These are phyloP conservation scores for Trichogramma evanescens DNA, from an alignment of 2,888 invertebrate genomes.

Conservation along the genomic window DNA sequence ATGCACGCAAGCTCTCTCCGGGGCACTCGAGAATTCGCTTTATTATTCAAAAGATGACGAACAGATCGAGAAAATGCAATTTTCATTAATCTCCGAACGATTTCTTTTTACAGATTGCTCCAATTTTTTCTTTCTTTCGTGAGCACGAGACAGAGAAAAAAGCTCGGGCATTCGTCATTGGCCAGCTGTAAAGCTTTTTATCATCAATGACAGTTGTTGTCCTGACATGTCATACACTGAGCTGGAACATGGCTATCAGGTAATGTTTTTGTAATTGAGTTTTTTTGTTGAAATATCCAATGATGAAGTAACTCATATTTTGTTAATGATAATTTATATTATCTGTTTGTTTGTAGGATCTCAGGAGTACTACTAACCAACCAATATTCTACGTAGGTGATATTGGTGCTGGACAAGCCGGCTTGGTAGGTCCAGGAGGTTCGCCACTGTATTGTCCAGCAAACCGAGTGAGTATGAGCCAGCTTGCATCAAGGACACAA, in stretches of 20 bases:
- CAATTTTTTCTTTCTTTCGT: too few relatives aligned
- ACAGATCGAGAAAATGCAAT: too few relatives aligned
- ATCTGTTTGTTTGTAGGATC: slow-evolving; percentile 32
- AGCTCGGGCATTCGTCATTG: slow-evolving; percentile 26
- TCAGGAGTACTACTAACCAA: slow-evolving; percentile 39
- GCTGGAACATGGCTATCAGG: slow-evolving; percentile 88
- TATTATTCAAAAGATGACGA: too few relatives aligned
- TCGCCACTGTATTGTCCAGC: slow-evolving; percentile 41
- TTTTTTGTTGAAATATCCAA: slow-evolving; percentile 51
- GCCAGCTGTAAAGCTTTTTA: slow-evolving; percentile 32
- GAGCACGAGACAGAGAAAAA: too few relatives aligned
- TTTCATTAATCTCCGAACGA: too few relatives aligned
- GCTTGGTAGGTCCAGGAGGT: slow-evolving; percentile 35
- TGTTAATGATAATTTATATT: slow-evolving; percentile 49
- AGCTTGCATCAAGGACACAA: background rate
- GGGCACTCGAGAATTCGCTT: too few relatives aligned
- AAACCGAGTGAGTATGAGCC: slow-evolving; percentile 36
- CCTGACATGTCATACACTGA: slow-evolving; percentile 80
- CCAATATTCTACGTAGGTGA: slow-evolving; percentile 46
- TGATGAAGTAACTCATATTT: slow-evolving; percentile 63
- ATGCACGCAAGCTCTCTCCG: too few relatives aligned
- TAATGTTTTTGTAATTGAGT: slow-evolving; percentile 44
- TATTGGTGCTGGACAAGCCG: slow-evolving; percentile 35
- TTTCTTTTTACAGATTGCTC: too few relatives aligned
- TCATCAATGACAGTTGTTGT: slow-evolving; percentile 39